These are phyloP conservation scores for Sciaenops ocellatus DNA, from an alignment of 2,797 vertebrate genomes.

Conservation along the genomic window DNA sequence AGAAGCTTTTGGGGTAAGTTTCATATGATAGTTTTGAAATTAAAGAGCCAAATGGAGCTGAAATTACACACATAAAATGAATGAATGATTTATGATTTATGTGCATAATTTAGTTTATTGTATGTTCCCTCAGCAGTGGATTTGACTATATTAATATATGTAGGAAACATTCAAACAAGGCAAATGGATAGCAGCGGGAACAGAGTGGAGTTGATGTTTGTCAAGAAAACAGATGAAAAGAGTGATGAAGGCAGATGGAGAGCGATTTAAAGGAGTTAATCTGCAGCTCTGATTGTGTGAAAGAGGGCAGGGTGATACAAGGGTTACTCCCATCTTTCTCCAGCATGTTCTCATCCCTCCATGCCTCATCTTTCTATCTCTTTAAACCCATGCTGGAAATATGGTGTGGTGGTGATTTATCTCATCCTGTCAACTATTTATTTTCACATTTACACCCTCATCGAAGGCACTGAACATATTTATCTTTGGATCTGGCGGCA, in stretches of 20 bases:
- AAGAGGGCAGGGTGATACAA: constrained; percentile 36
- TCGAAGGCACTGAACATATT: background rate
- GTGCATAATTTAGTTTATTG: constrained; percentile 59
- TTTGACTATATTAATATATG: constrained; percentile 2
- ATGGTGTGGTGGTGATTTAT: constrained; percentile 8
- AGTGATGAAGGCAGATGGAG: constrained; percentile 7
- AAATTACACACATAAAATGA: constrained; percentile 43
- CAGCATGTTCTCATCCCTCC: constrained; percentile 8
- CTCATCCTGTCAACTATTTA: constrained; percentile 8
- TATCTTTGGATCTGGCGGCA: background rate
- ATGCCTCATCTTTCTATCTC: constrained; percentile 19
- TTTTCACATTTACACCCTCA: background rate
- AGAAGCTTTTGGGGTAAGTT: constrained; percentile 39
- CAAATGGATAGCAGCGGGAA: background rate
- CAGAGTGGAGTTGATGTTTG: background rate
- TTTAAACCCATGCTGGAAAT: constrained; percentile 26
- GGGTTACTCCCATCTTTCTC: constrained; percentile 32
- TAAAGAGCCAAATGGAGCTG: constrained; percentile 51
- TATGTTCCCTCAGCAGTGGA: constrained; percentile 27
- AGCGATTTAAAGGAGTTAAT: constrained; percentile 52
- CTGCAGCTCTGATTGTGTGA: constrained; percentile 42
- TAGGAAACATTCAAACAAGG: constrained; percentile 13
- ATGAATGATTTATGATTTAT: constrained; percentile 53
- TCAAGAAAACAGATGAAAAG: background rate
- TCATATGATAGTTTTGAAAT: constrained; percentile 40